Conservation (phyloP, 2,113 vertebrate species). For the Pterocles burchelli region DNA sequence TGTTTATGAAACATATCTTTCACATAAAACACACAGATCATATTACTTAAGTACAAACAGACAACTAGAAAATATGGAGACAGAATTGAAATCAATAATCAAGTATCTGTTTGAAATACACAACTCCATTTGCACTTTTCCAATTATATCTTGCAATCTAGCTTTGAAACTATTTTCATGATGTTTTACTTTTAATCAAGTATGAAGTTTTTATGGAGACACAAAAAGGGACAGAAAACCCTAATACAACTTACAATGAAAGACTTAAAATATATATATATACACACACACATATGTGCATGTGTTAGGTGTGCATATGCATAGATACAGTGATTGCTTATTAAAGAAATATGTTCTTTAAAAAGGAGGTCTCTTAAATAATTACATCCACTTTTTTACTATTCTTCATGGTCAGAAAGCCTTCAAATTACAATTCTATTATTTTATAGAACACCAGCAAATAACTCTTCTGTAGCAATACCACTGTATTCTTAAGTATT, state of each 20-base stretch:
- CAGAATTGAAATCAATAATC: not conserved
- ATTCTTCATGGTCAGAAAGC: not conserved
- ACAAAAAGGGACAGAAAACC: not conserved
- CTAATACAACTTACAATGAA: not conserved
- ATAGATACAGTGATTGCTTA: not conserved
- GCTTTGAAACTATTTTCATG: not conserved
- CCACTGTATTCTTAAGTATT: not conserved
- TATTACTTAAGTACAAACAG: not conserved
- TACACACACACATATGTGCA: accelerated
- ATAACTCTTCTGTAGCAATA: not conserved
- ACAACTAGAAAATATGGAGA: not conserved
- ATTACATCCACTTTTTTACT: not conserved
- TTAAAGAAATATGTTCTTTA: not conserved
- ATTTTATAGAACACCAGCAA: not conserved
- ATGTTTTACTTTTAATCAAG: not conserved
- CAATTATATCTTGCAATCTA: not conserved
- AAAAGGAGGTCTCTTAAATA: not conserved
- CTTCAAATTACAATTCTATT: not conserved
- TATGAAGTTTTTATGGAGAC: not conserved
- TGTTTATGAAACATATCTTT: not conserved
- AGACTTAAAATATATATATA: not conserved
- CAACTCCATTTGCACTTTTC: not conserved
- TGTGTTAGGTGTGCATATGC: not conserved
- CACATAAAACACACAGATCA: not conserved
- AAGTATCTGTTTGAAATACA: not conserved